A percentile compares a stretch with the other conserved stretches of the same genome.
These are phyloP conservation scores for Orchesella flavescens DNA, from an alignment of 2,888 invertebrate genomes.

Conservation along the genomic window DNA sequence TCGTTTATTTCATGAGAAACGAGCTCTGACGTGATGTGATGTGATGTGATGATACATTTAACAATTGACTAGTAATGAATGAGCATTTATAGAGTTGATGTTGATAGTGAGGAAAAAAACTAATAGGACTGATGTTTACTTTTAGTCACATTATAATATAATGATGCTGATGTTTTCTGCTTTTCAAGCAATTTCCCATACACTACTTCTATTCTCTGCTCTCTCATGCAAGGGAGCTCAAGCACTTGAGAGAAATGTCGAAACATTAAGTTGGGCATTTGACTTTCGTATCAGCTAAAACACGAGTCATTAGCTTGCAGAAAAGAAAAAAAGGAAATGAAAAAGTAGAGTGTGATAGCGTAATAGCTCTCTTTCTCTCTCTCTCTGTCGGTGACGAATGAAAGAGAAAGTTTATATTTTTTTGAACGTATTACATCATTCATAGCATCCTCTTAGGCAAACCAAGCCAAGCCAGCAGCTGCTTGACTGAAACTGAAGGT, in stretches of 20 bases:
- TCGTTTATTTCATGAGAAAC: not conserved
- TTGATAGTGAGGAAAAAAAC: not conserved
- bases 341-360: not conserved
- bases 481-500: slow-evolving; percentile 12
- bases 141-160: slow-evolving; percentile 33
- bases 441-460: no score
- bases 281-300: not conserved
- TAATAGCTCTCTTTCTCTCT: no score
- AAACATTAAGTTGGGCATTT: not conserved
- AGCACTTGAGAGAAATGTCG: not conserved
- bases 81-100: not conserved
- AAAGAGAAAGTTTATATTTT: no score
- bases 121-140: not conserved
- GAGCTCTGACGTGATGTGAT: no score
- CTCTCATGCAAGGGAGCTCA: not conserved
- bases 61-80: slow-evolving; percentile 6
- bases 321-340: slow-evolving; percentile 6
- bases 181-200: slow-evolving; percentile 26
- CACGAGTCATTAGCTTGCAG: not conserved
- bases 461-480: not conserved
- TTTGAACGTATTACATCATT: no score
- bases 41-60: not conserved
- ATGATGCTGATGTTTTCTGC: slow-evolving; percentile 17
- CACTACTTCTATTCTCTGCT: slow-evolving; percentile 4
- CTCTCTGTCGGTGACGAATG: no score